These are phyloP conservation scores for Arrhopalites spinosus DNA, from an alignment of 2,888 invertebrate species.

Conservation along the genomic window DNA sequence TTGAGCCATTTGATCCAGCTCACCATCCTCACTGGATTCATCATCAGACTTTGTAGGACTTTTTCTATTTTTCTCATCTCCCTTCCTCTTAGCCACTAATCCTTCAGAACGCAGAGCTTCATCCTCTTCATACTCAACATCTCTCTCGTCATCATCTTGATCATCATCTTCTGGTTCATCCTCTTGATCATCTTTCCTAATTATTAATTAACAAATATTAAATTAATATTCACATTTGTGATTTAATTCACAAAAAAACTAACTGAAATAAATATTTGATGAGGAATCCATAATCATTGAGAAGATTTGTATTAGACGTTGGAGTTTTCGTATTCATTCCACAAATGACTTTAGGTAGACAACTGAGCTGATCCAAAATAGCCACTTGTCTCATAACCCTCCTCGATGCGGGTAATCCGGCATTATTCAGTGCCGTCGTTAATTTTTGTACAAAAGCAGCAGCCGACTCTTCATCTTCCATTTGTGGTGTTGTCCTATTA, in stretches of 20 bases:
- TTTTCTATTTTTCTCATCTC: constrained; percentile 23
- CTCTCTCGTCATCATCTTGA: constrained; percentile 35
- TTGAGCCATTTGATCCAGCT: constrained; percentile 36
- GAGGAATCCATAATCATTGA: constrained; percentile 53
- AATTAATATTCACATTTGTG: too few species aligned
- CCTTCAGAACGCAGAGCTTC: constrained; percentile 6
- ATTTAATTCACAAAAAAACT: constrained; percentile 18
- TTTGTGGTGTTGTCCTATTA: too few species aligned
- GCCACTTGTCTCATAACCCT: constrained; percentile 49
- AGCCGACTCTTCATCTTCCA: too few species aligned
- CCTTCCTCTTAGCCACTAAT: constrained; percentile 26
- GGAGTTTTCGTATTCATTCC: constrained; percentile 67
- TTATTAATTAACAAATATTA: background rate
- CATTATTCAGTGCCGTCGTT: constrained; percentile 24
- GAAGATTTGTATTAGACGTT: constrained; percentile 41
- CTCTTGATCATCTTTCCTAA: constrained; percentile 2
- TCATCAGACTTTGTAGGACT: background rate
- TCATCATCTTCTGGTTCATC: constrained; percentile 21
- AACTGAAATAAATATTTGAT: constrained; percentile 51
- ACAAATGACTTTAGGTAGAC: constrained; percentile 70
- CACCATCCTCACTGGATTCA: constrained; percentile 14
- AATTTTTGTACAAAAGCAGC: too few species aligned
- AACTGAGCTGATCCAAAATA: constrained; percentile 57
- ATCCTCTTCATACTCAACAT: constrained; percentile 31
- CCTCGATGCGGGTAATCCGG: background rate